Base-by-base conservation (phyloP, 1,140 invertebrate species). In the Temnothorax curvispinosus region DNA sequence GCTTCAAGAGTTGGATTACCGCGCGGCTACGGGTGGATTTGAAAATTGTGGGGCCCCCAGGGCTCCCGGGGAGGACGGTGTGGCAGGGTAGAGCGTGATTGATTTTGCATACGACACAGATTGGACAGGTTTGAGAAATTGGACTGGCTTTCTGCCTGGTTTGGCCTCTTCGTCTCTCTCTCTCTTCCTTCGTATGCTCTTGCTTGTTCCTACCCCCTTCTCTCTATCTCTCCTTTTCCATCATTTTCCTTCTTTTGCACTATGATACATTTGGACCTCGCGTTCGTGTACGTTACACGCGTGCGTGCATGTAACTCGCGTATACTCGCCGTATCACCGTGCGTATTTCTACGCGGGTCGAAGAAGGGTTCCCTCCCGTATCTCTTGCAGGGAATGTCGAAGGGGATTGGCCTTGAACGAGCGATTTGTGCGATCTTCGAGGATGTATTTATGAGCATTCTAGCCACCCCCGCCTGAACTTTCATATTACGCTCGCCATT, bases 121-220 rank as follows among this genome's bases (percentile, higher is more conserved):
- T 96, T 94, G 94, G 95, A 95, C 94, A 95, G 95, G 93, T 95
- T 95, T 95, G 95, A 95, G 94, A 95, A 95, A 96, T 96, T 95
- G 95, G 93, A 95, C 93, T 93, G 93, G 90, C 93, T 93, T 91
- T 92, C 90, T 88, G 91, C 89, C 92, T 90, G 92, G 89, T 90
- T 91, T 89, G 90, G 82, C 88, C 77, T 91, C 88, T 89, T 78
- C 64, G 27, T 76, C 67, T 50, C 18, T 58, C 69, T 86, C 38
- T 41, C 78, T 88, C 15, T 76, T 65, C 77, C 88, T 81, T 65
- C 21, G 60, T 27, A 27, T 44, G 47, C 21, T 71, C 60, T 60
- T 35, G 27, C 54, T 87, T 90, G 87, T 75, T 52, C 56, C 41
- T 88, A 27, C 76, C 52, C 82, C 82, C 78, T 76, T 90, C 71